Evolutionary conservation across 2,113 vertebrate genomes (phyloP).

Genomic region (Ictalurus furcatus): DNA sequence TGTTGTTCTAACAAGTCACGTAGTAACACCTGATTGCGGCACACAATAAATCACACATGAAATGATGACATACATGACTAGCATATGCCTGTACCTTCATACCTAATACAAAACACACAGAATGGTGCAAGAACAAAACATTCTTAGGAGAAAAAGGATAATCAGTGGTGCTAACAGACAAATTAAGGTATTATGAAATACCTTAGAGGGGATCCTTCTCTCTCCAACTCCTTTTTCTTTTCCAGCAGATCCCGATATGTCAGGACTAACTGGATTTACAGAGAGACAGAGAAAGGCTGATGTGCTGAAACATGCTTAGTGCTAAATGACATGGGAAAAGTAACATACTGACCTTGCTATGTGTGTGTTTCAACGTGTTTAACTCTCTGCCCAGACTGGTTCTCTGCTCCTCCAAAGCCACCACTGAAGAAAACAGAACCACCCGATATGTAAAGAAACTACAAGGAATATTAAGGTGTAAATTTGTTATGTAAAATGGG

Average conservation of each 20-base stretch:
- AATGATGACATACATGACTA: not conserved
- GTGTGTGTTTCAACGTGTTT: slow-evolving; percentile 64
- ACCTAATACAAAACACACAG: not conserved
- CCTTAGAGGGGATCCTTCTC: slow-evolving; percentile 69
- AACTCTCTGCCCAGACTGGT: slow-evolving; percentile 67
- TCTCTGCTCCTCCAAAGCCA: slow-evolving; percentile 75
- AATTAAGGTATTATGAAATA: slow-evolving; percentile 36
- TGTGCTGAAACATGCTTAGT: not conserved
- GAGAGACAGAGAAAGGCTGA: not conserved
- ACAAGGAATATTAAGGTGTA: not conserved
- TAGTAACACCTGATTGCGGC: too few species aligned
- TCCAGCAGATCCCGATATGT: slow-evolving; percentile 70
- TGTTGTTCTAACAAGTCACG: not conserved
- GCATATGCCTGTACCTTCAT: not conserved
- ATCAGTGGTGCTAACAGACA: not conserved
- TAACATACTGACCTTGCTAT: slow-evolving; percentile 71
- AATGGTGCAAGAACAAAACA: not conserved
- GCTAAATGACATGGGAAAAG: not conserved
- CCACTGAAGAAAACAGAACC: slow-evolving; percentile 62
- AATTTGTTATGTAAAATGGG: not conserved
- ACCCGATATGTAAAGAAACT: slow-evolving; percentile 2
- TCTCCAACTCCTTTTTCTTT: slow-evolving; percentile 70
- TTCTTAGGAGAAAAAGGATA: not conserved
- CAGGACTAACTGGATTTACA: slow-evolving; percentile 62
- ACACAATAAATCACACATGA: not conserved